Evolutionary conservation across 2,888 invertebrate genomes (phyloP), one percentile per base, ranked within the genome.

Genomic region (Drosophila subquinaria): DNA sequence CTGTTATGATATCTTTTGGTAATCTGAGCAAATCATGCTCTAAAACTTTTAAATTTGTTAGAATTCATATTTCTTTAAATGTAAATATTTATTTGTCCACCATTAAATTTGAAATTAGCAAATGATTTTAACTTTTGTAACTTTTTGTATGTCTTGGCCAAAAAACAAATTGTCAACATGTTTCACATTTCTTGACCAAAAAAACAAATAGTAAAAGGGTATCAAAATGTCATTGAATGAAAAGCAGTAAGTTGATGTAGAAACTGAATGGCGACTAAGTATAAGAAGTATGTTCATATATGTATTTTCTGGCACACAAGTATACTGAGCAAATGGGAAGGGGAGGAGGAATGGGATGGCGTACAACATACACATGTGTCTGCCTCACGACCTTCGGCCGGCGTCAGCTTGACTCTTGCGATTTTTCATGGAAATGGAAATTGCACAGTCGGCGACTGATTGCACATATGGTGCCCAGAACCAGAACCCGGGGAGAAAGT

Each of bases 391-490:
- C 90, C 84, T 87, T 81, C 71, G 67, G 53, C 17, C 70, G 87
- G 81, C 84, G 84, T 87, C 89, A 70, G 81, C 47, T 64, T 64
- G 90, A 81, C 81, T 82, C 63, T 81, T 83, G 87, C 89, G 70
- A 89, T 89, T 87, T 85, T 87, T 89, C 87, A 87, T 87, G 84
- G 87, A 89, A 87, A 76, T 73, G 67, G 87, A 89, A 87, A 76
- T 73, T 67, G 76, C 87, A 74, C 67, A 79, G 69, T 61, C 69
- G 52, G 52, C 48, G 45, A 45, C 51, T 59, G 42, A 57, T 67
- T 69, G 70, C 75, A 89, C 90, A 87, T 77, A 81, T 87, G 87
- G 89, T 75, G 59, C 63, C 40, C 56, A 61, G 65, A 52, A 48
- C 40, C 56, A 61, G 65, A 52, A 43, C 30, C 30, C 36, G n/a